These are phyloP conservation scores for Phycodurus eques DNA, from an alignment of 2,113 vertebrate genomes.

Conservation along the genomic window DNA sequence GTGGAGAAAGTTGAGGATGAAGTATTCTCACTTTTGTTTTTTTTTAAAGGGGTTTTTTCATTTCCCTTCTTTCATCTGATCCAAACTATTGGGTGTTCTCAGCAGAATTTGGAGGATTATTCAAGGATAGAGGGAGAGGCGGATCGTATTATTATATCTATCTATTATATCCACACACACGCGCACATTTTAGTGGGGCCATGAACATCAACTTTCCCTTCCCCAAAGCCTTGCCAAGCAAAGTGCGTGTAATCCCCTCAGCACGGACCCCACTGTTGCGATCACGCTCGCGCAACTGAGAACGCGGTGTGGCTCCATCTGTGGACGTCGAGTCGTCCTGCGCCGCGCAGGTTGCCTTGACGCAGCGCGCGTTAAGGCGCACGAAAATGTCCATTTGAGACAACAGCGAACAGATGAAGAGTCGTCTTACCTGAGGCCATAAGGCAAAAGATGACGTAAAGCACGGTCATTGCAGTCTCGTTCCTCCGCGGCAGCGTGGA, in stretches of 20 bases:
- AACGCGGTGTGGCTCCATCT: too few relatives aligned
- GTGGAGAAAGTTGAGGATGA: background rate
- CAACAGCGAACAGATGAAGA: slow-evolving; percentile 1
- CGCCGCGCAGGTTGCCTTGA: slow-evolving; percentile 52
- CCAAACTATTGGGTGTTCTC: background rate
- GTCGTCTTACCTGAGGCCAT: slow-evolving; percentile 71
- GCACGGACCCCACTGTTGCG: background rate
- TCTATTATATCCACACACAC: background rate
- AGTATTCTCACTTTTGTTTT: background rate
- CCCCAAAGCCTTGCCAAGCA: background rate
- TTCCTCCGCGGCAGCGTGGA: background rate
- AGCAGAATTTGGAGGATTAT: too few relatives aligned
- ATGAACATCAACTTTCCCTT: background rate
- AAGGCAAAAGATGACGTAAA: slow-evolving; percentile 71
- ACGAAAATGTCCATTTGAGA: slow-evolving; percentile 5
- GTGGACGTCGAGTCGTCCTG: background rate
- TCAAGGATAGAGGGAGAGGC: too few relatives aligned
- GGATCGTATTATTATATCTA: background rate
- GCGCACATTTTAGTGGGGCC: background rate
- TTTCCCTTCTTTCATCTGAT: background rate
- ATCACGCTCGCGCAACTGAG: background rate
- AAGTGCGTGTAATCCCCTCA: background rate
- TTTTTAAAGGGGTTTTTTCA: background rate
- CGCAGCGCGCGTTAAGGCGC: slow-evolving; percentile 47
- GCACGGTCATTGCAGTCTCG: slow-evolving; percentile 55